Conservation (phyloP, 2,797 vertebrate species). For the Prionace glauca region DNA sequence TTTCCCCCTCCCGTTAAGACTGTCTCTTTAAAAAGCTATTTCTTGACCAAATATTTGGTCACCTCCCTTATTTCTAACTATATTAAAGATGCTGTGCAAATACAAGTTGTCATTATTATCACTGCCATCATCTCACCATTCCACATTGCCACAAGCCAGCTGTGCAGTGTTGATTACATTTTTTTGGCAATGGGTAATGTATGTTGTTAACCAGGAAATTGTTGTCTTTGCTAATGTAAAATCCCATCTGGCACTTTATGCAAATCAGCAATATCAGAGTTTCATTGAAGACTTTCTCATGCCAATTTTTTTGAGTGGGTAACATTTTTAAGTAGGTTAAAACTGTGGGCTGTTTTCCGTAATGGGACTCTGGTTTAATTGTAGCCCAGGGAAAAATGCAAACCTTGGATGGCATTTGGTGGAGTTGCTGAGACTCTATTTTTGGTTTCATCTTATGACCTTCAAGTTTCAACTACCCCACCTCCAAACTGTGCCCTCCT, state of each 20-base stretch:
- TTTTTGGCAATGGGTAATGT: not conserved
- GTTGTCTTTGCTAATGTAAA: not conserved
- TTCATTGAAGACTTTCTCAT: not conserved
- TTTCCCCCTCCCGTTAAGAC: not conserved
- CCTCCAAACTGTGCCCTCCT: not conserved
- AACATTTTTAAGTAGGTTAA: not conserved
- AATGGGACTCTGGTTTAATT: not conserved
- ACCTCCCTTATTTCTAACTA: not conserved
- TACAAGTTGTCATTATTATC: not conserved
- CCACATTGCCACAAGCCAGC: not conserved
- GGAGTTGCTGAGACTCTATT: not conserved
- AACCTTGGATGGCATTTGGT: not conserved
- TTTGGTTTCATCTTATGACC: not conserved
- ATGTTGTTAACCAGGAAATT: not conserved
- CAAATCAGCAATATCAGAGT: not conserved
- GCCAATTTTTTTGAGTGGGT: not conserved
- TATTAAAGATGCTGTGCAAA: not conserved
- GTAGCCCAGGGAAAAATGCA: not conserved
- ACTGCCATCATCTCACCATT: not conserved
- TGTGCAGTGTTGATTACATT: constrained; percentile 5
- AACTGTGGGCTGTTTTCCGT: not conserved
- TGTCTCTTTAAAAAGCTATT: not conserved
- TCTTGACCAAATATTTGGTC: not conserved
- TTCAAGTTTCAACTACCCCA: not conserved
- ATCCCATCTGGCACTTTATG: not conserved